These are phyloP conservation scores for Halcyon chelicuti DNA, from an alignment of 2,797 vertebrate species.

Conservation along the genomic window DNA sequence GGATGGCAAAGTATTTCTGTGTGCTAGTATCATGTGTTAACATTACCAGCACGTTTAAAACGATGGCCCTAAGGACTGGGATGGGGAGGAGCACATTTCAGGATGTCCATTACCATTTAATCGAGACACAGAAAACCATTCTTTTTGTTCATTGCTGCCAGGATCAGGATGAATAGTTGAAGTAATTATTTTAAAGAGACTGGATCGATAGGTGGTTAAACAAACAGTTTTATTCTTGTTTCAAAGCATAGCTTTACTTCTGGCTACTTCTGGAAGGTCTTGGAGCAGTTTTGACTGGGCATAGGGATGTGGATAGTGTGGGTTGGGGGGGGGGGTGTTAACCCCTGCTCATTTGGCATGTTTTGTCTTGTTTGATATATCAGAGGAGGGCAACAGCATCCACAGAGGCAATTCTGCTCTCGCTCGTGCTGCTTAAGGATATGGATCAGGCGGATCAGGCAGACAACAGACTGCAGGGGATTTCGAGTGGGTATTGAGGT, in stretches of 20 bases:
- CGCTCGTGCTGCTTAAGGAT: not conserved
- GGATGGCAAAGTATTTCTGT: not conserved
- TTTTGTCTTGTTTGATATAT: not conserved
- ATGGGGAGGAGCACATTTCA: not conserved
- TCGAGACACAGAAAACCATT: too few species aligned
- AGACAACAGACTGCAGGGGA: not conserved
- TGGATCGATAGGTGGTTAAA: not conserved
- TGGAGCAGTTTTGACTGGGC: not conserved
- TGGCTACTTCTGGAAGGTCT: not conserved
- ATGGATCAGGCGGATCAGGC: not conserved
- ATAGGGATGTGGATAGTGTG: not conserved
- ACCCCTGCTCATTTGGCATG: not conserved
- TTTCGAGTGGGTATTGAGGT: not conserved
- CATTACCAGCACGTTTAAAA: not conserved
- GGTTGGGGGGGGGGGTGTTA: rapidly evolving
- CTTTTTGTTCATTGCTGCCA: not conserved
- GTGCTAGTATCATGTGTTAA: not conserved
- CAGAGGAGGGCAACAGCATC: not conserved
- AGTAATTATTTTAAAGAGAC: not conserved
- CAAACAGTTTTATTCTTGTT: not conserved
- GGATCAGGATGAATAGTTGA: not conserved
- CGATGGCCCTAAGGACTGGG: not conserved
- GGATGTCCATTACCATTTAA: not conserved
- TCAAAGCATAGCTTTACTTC: not conserved
- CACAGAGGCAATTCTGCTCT: not conserved